These are phyloP conservation scores for Dexiosoma caninum DNA, from an alignment of 2,888 invertebrate species.

Conservation along the genomic window DNA sequence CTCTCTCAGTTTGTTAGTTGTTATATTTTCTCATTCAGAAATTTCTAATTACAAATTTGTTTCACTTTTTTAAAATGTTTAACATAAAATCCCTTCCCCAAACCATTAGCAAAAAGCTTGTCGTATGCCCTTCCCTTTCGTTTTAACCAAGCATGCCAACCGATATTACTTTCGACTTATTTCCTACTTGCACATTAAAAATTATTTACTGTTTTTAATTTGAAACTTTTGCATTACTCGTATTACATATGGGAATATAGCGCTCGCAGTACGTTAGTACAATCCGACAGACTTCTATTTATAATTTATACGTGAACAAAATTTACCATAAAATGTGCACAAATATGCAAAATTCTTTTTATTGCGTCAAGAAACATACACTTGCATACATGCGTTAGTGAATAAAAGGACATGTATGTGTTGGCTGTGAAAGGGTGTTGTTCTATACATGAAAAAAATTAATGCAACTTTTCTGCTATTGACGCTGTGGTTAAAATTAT, in stretches of 20 bases:
- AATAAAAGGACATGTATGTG: background rate
- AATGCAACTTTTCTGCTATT: constrained; percentile 15
- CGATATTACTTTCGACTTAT: background rate
- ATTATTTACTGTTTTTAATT: constrained; percentile 44
- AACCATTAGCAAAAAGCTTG: too few relatives aligned
- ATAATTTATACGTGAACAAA: constrained; percentile 17
- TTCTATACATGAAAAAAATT: background rate
- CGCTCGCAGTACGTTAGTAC: background rate
- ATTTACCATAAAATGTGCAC: constrained; percentile 2
- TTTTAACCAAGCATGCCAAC: background rate
- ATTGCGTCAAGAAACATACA: background rate
- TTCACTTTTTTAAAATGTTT: too few relatives aligned
- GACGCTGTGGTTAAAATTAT: constrained; percentile 26
- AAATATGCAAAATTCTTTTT: background rate
- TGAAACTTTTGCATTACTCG: constrained; percentile 26
- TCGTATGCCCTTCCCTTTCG: background rate
- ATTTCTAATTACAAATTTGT: too few relatives aligned
- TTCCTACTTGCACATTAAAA: constrained; percentile 8
- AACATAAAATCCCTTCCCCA: too few relatives aligned
- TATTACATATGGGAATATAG: constrained; percentile 37
- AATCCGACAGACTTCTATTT: constrained; percentile 12
- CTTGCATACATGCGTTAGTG: background rate
- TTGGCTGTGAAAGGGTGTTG: background rate
- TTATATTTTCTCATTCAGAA: too few relatives aligned
- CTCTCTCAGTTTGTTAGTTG: too few relatives aligned